A percentile compares a stretch with the other conserved stretches of the same genome.
Evolutionary conservation across 2,113 vertebrate genomes (phyloP).

Genomic region (Glaucidium brasilianum): DNA sequence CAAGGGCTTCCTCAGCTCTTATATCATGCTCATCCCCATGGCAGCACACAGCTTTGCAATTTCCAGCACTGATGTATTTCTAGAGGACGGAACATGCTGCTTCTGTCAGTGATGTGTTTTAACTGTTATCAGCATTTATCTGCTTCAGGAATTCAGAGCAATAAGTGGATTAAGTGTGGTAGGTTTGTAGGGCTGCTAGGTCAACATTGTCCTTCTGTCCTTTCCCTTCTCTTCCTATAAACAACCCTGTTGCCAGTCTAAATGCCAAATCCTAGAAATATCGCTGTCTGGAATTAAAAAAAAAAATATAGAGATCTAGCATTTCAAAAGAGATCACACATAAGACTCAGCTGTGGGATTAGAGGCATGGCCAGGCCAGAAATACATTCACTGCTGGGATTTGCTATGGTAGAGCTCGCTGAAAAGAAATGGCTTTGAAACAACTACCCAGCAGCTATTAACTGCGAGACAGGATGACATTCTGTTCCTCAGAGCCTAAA

Average conservation of each 20-base stretch:
- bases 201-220: background rate
- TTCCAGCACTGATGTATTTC: slow-evolving; percentile 41
- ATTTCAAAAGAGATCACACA: slow-evolving; percentile 57
- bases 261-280: slow-evolving; percentile 53
- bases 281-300: background rate
- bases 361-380: slow-evolving; percentile 38
- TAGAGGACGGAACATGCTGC: slow-evolving; percentile 19
- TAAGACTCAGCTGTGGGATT: slow-evolving; percentile 50
- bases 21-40: background rate
- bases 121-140: slow-evolving; percentile 57
- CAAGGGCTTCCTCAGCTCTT: background rate
- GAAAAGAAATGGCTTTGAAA: slow-evolving; percentile 68
- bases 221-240: slow-evolving; percentile 35
- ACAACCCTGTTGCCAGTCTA: slow-evolving; percentile 16
- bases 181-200: slow-evolving; percentile 44
- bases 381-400: slow-evolving; percentile 61
- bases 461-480: slow-evolving; percentile 42
- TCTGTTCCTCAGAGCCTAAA: slow-evolving; percentile 55
- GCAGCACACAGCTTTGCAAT: background rate
- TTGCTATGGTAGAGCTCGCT: slow-evolving; percentile 53
- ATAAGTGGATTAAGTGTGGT: slow-evolving; percentile 45
- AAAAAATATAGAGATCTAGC: background rate
- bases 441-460: slow-evolving; percentile 60
- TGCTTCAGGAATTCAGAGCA: slow-evolving; percentile 52
- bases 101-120: slow-evolving; percentile 51